A percentile compares a stretch with the other conserved stretches of the same genome.
Evolutionary conservation across 1,140 invertebrate genomes (phyloP).

Genomic region (Dysdera silvatica): DNA sequence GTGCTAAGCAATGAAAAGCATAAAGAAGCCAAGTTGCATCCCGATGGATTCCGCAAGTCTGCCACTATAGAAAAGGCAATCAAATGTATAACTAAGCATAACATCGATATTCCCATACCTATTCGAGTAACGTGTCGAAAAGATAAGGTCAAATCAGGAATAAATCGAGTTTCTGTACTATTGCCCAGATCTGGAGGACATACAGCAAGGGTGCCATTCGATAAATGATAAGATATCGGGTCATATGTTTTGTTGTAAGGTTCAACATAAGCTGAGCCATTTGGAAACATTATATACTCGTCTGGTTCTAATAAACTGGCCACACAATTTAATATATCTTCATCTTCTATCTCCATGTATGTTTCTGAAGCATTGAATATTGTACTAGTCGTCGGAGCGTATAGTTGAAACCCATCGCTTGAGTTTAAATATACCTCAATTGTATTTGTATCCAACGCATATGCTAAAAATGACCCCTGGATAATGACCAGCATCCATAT

Average conservation of each 20-base stretch:
- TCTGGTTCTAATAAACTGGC: neutral
- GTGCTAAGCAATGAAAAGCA: constrained; percentile 45
- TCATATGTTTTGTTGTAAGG: constrained; percentile 3
- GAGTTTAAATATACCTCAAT: no score
- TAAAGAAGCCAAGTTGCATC: constrained; percentile 49
- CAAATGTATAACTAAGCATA: constrained; percentile 48
- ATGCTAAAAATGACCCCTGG: no score
- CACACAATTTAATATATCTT: no score
- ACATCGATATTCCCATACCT: constrained; percentile 46
- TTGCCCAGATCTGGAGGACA: neutral
- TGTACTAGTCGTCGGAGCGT: no score
- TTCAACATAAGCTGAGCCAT: neutral
- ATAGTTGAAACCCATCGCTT: no score
- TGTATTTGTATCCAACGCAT: no score
- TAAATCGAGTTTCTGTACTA: no score
- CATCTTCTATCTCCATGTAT: no score
- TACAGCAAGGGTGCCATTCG: neutral
- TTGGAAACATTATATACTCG: constrained; percentile 2
- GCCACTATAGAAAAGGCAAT: constrained; percentile 44
- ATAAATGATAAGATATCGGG: neutral
- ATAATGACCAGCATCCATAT: no score
- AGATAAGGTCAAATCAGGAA: no score
- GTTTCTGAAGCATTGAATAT: no score
- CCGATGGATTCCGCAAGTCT: constrained; percentile 49
- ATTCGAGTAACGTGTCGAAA: constrained; percentile 46